Base-by-base conservation (phyloP, 2,113 vertebrate genomes). In the Arizona elegans region DNA sequence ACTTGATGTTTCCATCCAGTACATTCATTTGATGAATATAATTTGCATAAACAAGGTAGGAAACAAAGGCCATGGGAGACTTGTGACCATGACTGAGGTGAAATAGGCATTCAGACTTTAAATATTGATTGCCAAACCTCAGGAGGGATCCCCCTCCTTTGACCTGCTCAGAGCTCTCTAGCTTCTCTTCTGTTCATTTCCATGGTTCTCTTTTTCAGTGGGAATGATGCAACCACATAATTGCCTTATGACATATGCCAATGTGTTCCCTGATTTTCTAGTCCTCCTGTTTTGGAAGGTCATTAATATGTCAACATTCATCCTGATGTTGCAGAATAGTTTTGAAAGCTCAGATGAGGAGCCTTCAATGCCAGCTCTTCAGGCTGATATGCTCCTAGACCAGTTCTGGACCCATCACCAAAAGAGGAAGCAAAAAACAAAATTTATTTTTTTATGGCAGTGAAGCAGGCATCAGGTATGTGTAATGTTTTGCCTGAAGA, bases 1-100 rank as follows among this genome's bases (percentile, higher is more conserved):
- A 94, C 96, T 95, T 96, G 92, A 95, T 95, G 59, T 88, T 87
- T 94, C 75, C 89, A 92, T 91, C 92, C 86, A 87, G 90, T 15
- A 91, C 87, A 0, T 1, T 43, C 91, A 92, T 91, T 95, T 2
- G 2, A 38, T 5, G 23, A 29, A 85, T 43, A 86, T 10, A 55
- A 55, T 92, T 15, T n/a, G 55, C 53, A 52, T 92, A 53, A 50
- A 13, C 50, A 91, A n/a, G 56, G 50, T 52, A 91, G 94, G 75
- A 92, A 89, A 70, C 47, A 53, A 95, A 90, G 10, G 17, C 4
- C 89, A 43, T 91, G 50, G 29, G 19, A 86, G 54, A 4, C 54
- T 50, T 8, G 29, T 58, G 43, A 9, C n/a, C 24, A 43, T 70
- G 52, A 55, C 52, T 47, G 54, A 59, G 7, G 4, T 54, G 92